These are phyloP conservation scores for Drosophila parthenogenetica DNA, from an alignment of 2,888 invertebrate species.

Conservation along the genomic window DNA sequence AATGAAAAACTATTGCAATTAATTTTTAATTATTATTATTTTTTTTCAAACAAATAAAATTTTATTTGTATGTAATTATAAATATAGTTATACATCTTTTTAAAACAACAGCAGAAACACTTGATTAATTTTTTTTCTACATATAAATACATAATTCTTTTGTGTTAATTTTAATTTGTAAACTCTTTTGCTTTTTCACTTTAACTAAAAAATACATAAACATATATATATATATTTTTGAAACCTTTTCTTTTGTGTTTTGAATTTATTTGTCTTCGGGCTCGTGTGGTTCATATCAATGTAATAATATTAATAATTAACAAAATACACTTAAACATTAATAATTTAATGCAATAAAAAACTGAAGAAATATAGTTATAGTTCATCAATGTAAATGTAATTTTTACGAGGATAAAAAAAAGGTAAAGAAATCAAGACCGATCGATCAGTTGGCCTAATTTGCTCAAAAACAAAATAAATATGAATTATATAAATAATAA, in stretches of 20 bases:
- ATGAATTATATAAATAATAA: constrained; percentile 2
- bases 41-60: constrained; percentile 5
- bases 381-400: constrained; percentile 44
- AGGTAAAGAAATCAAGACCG: constrained; percentile 19
- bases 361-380: constrained; percentile 40
- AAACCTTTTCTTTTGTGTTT: constrained; percentile 25
- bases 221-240: constrained; percentile 43
- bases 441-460: constrained; percentile 61
- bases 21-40: constrained; percentile 25
- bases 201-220: constrained; percentile 24
- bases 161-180: constrained; percentile 39
- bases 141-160: constrained; percentile 41
- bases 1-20: constrained; percentile 26
- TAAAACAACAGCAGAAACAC: constrained; percentile 19
- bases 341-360: constrained; percentile 10
- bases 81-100: constrained; percentile 23
- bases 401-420: constrained; percentile 15
- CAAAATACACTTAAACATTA: neutral
- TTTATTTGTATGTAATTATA: constrained; percentile 24
- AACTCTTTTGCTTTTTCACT: constrained; percentile 28
- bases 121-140: constrained; percentile 30
- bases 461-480: constrained; percentile 54
- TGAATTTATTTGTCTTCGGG: constrained; percentile 36
- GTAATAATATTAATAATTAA: constrained; percentile 29
- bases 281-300: constrained; percentile 66